Conservation (phyloP, 1,140 invertebrate species). For the Colletes latitarsis region DNA sequence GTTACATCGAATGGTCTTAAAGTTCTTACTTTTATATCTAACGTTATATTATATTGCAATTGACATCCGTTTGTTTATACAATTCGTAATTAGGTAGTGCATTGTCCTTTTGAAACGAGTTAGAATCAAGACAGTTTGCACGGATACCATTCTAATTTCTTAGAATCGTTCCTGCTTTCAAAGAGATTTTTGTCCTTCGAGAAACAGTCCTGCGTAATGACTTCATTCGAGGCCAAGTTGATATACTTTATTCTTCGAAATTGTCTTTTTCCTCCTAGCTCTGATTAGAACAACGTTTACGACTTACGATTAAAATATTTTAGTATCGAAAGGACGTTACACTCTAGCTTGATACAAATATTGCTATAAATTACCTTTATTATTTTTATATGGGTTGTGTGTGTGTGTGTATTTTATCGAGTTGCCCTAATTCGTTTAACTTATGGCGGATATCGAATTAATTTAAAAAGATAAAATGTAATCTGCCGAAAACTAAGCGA, state of each 20-base stretch:
- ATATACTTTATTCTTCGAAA: background rate
- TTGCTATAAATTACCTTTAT: background rate
- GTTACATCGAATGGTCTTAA: slow-evolving; percentile 6
- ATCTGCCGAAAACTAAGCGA: slow-evolving; percentile 54
- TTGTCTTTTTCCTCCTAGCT: background rate
- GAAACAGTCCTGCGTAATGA: background rate
- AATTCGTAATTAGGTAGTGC: slow-evolving; percentile 51
- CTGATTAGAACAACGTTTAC: background rate
- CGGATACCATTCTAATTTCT: slow-evolving; percentile 55
- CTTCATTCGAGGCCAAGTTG: background rate
- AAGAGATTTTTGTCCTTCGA: background rate
- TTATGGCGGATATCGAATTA: slow-evolving; percentile 37
- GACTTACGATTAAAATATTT: background rate
- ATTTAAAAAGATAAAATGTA: slow-evolving; percentile 46
- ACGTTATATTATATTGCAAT: slow-evolving; percentile 74
- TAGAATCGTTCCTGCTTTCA: slow-evolving; percentile 51
- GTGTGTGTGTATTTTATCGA: background rate
- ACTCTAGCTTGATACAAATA: slow-evolving; percentile 15
- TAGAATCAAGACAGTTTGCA: slow-evolving; percentile 22
- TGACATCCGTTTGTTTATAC: slow-evolving; percentile 76
- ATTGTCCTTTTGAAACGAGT: slow-evolving; percentile 28
- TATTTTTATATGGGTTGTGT: background rate
- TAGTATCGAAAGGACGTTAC: slow-evolving; percentile 1
- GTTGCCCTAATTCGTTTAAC: slow-evolving; percentile 17
- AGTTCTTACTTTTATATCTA: slow-evolving; percentile 10